Conservation (phyloP, 2,888 invertebrate species). For the Mactromeris polynyma region DNA sequence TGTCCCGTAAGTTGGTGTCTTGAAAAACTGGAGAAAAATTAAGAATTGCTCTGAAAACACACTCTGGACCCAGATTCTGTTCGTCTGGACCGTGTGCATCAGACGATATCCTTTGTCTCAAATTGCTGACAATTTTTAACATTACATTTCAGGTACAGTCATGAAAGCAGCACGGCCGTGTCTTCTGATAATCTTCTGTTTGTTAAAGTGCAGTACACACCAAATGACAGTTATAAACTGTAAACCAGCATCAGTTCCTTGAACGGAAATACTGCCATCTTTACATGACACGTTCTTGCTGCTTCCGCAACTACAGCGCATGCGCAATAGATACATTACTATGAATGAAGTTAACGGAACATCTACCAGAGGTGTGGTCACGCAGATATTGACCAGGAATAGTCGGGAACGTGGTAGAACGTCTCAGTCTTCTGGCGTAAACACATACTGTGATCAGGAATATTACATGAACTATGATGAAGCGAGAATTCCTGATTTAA, state of each 20-base stretch:
- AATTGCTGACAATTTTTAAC: too few relatives aligned
- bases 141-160: neutral
- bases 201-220: neutral
- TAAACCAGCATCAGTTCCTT: neutral
- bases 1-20: too few relatives aligned
- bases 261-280: neutral
- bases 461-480: neutral
- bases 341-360: neutral
- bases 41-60: too few relatives aligned
- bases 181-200: neutral
- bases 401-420: neutral
- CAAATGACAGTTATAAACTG: neutral
- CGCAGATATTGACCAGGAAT: neutral
- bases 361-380: neutral
- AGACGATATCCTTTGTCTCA: too few relatives aligned
- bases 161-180: neutral
- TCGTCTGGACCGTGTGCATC: too few relatives aligned
- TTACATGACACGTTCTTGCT: neutral
- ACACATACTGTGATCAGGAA: neutral
- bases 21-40: too few relatives aligned
- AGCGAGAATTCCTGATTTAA: neutral
- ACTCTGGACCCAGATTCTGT: too few relatives aligned
- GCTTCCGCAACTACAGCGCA: conserved; percentile 8
- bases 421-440: neutral
- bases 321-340: neutral